Conservation (phyloP, 1,140 invertebrate species). For the Drosophila yakuba region DNA sequence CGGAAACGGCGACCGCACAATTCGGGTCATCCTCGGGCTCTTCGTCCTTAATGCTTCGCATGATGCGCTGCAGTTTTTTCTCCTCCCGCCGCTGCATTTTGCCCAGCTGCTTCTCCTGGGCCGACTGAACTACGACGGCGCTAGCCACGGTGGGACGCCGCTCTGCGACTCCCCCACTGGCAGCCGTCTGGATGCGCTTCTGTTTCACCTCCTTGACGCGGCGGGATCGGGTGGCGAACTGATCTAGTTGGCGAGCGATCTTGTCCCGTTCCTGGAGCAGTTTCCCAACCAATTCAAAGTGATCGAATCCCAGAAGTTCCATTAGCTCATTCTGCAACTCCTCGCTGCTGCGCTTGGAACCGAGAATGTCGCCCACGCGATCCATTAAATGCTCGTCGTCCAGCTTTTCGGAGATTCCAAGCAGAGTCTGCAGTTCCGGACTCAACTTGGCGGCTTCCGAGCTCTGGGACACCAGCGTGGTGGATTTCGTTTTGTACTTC, state of each 20-base stretch:
- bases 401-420: slow-evolving; percentile 76
- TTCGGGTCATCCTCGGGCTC: slow-evolving; percentile 86
- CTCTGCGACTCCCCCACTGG: slow-evolving; percentile 29
- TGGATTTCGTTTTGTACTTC: slow-evolving; percentile 82
- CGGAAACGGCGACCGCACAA: slow-evolving; percentile 83
- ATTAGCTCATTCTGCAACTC: slow-evolving; percentile 95
- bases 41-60: slow-evolving; percentile 86
- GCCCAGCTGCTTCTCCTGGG: slow-evolving; percentile 91
- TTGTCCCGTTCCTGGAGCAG: slow-evolving; percentile 90
- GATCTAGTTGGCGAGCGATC: slow-evolving; percentile 86
- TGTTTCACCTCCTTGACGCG: slow-evolving; percentile 61
- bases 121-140: slow-evolving; percentile 91
- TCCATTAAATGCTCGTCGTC: slow-evolving; percentile 88
- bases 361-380: slow-evolving; percentile 87
- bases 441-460: slow-evolving; percentile 65
- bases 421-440: slow-evolving; percentile 82
- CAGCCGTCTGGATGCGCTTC: slow-evolving; percentile 35
- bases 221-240: slow-evolving; percentile 75
- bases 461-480: slow-evolving; percentile 57
- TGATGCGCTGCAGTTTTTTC: slow-evolving; percentile 90
- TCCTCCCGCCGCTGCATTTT: slow-evolving; percentile 96
- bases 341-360: slow-evolving; percentile 88
- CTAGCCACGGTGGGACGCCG: slow-evolving; percentile 70
- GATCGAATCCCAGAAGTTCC: slow-evolving; percentile 93
- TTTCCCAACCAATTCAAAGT: slow-evolving; percentile 93